These are phyloP conservation scores for Nephrocerus scutellatus DNA, from an alignment of 2,888 invertebrate genomes.

Conservation along the genomic window DNA sequence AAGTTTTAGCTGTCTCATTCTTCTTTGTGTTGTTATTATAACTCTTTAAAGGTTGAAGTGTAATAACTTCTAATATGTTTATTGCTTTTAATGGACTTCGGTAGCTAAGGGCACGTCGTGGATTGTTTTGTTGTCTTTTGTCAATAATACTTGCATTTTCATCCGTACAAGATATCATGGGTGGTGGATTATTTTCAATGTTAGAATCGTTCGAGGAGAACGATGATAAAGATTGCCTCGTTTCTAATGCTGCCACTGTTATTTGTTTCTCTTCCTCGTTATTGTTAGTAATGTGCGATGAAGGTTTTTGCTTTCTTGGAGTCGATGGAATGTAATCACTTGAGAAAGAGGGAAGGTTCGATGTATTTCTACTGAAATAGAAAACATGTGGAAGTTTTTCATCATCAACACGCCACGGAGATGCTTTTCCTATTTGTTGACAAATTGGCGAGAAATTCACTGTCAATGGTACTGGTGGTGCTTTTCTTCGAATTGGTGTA, in stretches of 20 bases:
- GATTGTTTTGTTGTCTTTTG: conserved; percentile 32
- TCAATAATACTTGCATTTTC: conserved; percentile 23
- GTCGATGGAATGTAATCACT: conserved; percentile 37
- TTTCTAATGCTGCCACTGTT: not conserved
- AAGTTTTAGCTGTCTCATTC: conserved; percentile 11
- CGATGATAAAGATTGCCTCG: conserved; percentile 17
- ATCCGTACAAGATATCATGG: conserved; percentile 1
- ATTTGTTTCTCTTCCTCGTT: conserved; percentile 1
- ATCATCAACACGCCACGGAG: conserved; percentile 42
- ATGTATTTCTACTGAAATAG: conserved; percentile 34
- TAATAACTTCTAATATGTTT: conserved; percentile 37
- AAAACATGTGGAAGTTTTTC: conserved; percentile 34
- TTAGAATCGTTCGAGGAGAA: conserved; percentile 35
- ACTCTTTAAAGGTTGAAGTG: conserved; percentile 33
- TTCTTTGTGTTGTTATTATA: conserved; percentile 8
- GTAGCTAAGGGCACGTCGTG: conserved; percentile 27
- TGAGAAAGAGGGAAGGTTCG: conserved; percentile 42
- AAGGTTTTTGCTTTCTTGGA: conserved; percentile 23
- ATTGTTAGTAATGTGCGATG: not conserved
- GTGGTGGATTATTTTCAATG: conserved; percentile 37
- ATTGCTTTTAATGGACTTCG: conserved; percentile 39
- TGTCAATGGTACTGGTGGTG: not conserved
- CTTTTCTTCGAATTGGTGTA: conserved; percentile 32
- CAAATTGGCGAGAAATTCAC: conserved; percentile 29
- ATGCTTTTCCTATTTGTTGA: conserved; percentile 18